Conservation (phyloP, 2,797 vertebrate genomes). For the Acanthopagrus latus region DNA sequence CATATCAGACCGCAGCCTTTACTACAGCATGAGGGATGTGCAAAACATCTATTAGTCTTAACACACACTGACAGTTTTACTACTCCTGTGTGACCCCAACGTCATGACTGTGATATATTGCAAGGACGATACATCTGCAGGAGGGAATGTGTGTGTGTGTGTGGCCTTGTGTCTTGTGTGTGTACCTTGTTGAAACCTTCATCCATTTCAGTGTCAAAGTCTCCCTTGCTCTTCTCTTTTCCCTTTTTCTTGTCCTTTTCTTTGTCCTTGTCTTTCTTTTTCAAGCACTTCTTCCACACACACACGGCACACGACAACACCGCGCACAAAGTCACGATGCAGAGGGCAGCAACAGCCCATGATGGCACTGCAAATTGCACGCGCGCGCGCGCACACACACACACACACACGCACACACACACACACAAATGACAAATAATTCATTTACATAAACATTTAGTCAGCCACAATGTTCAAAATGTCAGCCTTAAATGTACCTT, state of each 20-base stretch:
- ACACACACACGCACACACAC: conserved; percentile 3
- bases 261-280: conserved; percentile 98
- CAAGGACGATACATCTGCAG: conserved; percentile 64
- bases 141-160: conserved; percentile 14
- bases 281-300: conserved; percentile 94
- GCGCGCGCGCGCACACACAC: conserved; percentile 2
- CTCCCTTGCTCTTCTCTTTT: conserved; percentile 82
- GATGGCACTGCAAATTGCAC: conserved; percentile 89
- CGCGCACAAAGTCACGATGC: conserved; percentile 89
- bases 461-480: neutral
- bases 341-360: conserved; percentile 92
- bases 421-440: conserved; percentile 1
- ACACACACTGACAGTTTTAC: conserved; percentile 59
- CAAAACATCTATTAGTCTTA: conserved; percentile 59
- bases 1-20: conserved; percentile 19
- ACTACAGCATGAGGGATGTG: conserved; percentile 36
- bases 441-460: conserved; percentile 4
- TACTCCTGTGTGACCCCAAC: conserved; percentile 58
- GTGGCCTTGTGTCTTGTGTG: conserved; percentile 7
- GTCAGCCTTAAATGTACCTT: neutral
- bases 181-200: conserved; percentile 74
- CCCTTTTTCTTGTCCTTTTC: conserved; percentile 90
- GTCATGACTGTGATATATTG: conserved; percentile 67
- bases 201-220: conserved; percentile 81
- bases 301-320: conserved; percentile 91